Conservation (phyloP, 2,797 vertebrate species). For the Sylvia borin region DNA sequence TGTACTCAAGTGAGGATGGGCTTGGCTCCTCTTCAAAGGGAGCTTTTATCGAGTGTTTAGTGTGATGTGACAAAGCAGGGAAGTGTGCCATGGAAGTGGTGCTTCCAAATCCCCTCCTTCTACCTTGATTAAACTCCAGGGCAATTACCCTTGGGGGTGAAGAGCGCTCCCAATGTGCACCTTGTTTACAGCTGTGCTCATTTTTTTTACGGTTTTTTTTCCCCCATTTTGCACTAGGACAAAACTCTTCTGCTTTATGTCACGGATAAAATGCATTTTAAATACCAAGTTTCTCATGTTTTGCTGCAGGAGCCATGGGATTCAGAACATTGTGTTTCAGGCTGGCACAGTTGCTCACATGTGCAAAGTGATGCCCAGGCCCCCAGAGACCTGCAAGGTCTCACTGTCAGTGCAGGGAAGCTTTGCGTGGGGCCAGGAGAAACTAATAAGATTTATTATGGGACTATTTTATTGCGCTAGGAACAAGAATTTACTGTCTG, state of each 20-base stretch:
- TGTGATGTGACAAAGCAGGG: slow-evolving; percentile 52
- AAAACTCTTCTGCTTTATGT: background rate
- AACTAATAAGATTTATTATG: background rate
- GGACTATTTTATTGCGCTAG: background rate
- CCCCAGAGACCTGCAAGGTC: background rate
- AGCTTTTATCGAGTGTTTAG: slow-evolving; percentile 36
- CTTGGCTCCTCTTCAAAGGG: slow-evolving; percentile 63
- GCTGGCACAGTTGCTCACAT: background rate
- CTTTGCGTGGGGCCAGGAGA: background rate
- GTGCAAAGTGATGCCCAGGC: background rate
- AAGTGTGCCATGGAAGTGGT: background rate
- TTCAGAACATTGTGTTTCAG: background rate
- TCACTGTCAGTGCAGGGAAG: background rate
- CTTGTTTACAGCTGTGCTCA: slow-evolving; percentile 20
- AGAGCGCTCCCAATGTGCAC: background rate
- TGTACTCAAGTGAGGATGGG: background rate
- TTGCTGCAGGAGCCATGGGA: background rate
- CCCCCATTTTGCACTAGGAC: background rate
- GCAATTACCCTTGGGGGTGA: background rate
- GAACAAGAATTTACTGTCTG: background rate
- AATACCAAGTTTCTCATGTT: background rate
- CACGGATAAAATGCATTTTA: background rate
- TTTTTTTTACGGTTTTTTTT: background rate
- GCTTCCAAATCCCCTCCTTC: slow-evolving; percentile 19
- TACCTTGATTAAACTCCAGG: slow-evolving; percentile 30